Conservation (phyloP, 2,113 vertebrate genomes). For the Alligator mississippiensis region DNA sequence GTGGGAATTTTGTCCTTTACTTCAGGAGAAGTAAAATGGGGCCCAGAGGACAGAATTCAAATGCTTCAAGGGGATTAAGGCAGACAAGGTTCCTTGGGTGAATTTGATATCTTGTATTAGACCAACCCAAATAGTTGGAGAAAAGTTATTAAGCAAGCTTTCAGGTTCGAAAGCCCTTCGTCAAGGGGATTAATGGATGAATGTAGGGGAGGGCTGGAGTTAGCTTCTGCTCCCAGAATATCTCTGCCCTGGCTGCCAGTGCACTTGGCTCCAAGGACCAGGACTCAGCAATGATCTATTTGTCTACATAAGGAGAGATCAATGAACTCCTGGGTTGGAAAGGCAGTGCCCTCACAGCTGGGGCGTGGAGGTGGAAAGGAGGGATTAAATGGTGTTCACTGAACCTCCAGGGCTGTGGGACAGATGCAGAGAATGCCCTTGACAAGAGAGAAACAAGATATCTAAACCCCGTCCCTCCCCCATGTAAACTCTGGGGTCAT, state of each 20-base stretch:
- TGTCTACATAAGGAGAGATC: neutral
- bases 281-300: neutral
- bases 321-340: neutral
- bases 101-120: too few species aligned
- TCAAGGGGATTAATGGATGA: neutral
- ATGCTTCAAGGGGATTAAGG: fast-evolving
- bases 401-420: neutral
- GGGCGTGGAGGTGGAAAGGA: neutral
- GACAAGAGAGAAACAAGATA: neutral
- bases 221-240: neutral
- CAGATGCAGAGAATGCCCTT: neutral
- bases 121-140: too few species aligned
- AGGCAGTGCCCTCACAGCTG: too few species aligned
- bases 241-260: neutral
- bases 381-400: neutral
- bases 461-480: neutral
- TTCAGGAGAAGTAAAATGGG: neutral
- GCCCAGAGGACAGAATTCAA: fast-evolving
- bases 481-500: neutral
- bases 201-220: neutral
- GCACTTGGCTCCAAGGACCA: neutral
- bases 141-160: too few species aligned
- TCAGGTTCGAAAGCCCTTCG: neutral
- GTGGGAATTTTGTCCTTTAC: fast-evolving
- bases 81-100: too few species aligned